Evolutionary conservation across 1,140 invertebrate genomes (phyloP).

Genomic region (Panonychus citri): DNA sequence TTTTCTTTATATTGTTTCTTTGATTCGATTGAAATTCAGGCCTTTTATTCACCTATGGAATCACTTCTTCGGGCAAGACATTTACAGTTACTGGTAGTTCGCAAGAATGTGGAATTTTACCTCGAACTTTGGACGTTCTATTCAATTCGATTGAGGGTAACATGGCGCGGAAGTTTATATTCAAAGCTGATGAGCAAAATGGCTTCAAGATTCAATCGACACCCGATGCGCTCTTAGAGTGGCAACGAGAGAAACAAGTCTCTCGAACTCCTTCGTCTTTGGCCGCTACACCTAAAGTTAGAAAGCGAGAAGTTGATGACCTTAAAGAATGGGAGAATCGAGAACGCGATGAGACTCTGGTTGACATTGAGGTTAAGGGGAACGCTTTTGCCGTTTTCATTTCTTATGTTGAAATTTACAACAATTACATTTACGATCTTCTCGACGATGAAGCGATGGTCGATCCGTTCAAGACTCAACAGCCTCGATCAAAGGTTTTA

Average conservation of each 20-base stretch:
- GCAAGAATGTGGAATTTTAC: constrained; percentile 58
- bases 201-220: constrained; percentile 71
- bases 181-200: constrained; percentile 79
- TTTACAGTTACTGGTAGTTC: constrained; percentile 68
- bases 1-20: not conserved
- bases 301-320: not conserved
- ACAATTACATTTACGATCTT: constrained; percentile 89
- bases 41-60: constrained; percentile 70
- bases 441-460: constrained; percentile 45
- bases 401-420: constrained; percentile 92
- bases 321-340: constrained; percentile 15
- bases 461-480: constrained; percentile 13
- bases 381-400: constrained; percentile 73
- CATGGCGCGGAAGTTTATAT: constrained; percentile 31
- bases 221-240: constrained; percentile 58
- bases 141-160: constrained; percentile 59
- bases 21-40: not conserved
- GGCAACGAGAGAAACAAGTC: constrained; percentile 26
- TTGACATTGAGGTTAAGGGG: constrained; percentile 47
- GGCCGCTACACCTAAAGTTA: constrained; percentile 5
- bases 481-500: constrained; percentile 36
- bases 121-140: constrained; percentile 63
- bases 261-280: not conserved
- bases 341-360: constrained; percentile 30
- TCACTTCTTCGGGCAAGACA: constrained; percentile 85